These are phyloP conservation scores for Rhagonycha lutea DNA, from an alignment of 2,888 invertebrate genomes.

Conservation along the genomic window DNA sequence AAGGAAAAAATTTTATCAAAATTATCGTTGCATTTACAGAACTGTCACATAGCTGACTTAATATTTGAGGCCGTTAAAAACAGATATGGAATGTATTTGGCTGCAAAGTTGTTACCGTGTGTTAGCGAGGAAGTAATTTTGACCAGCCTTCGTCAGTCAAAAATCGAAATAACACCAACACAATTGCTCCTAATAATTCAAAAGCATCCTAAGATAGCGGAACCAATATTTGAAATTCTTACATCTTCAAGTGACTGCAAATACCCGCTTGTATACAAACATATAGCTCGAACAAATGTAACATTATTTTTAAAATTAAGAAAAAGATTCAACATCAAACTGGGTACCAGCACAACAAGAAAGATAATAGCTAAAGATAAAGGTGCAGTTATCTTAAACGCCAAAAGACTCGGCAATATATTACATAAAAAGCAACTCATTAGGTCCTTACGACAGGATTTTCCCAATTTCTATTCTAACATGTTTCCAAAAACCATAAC, in stretches of 20 bases:
- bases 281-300: neutral
- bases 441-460: conserved; percentile 2
- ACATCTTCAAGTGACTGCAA: neutral
- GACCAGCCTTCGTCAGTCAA: neutral
- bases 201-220: neutral
- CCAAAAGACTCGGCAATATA: neutral
- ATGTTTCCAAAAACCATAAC: neutral
- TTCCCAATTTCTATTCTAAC: conserved; percentile 7
- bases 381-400: neutral
- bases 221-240: neutral
- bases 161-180: neutral
- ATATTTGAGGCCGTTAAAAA: conserved; percentile 19
- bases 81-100: conserved; percentile 22
- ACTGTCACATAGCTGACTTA: conserved; percentile 7
- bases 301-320: neutral
- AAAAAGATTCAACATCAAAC: neutral
- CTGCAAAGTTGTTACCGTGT: conserved; percentile 11
- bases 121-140: conserved; percentile 5
- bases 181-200: neutral
- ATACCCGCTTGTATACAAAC: neutral
- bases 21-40: conserved; percentile 10
- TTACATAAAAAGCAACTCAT: conserved; percentile 5
- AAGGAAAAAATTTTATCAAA: conserved; percentile 23
- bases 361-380: neutral
- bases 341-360: neutral